Base-by-base conservation (phyloP, 2,113 vertebrate species). In the Grammomys surdaster region DNA sequence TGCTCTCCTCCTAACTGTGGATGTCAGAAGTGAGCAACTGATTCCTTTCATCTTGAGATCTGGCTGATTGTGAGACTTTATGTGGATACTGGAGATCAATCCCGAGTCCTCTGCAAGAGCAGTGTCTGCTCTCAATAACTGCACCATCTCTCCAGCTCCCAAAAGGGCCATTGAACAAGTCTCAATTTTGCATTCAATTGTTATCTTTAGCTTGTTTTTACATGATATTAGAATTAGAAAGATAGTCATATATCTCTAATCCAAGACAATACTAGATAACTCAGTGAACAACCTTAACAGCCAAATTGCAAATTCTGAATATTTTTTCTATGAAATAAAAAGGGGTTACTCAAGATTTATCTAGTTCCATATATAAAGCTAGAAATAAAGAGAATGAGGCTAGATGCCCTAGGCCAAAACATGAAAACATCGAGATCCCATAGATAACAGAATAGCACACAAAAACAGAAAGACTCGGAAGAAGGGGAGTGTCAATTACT, bases 231-330 rank as follows among this genome's bases (percentile, higher is more conserved):
- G 17, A 80, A 56, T 56, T 51, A 31, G 16, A 9, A 58, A 28
- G 7, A 69, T 76, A 91, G 1, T 3, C 4, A 88, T 7, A 28
- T 43, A 51, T 36, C 72, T 67, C 12, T 4, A 36, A 58, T 56
- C 51, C 5, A 73, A 73, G 31, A 80, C 72, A 89, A 48, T 5
- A 7, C 13, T 40, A n/a, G 7, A 48, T 75, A 92, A 85, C 22
- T 26, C 48, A 46, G 0, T n/a, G 14, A 87, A 3, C 5, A 20
- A 1, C 14, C 26, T 28, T 70, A 46, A 31, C 0, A 70, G 14
- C 56, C 63, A 48, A 5, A 81, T 22, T 33, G 22, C 24, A 63
- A 54, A 81, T 33, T 93, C 16, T 33, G 56, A 70, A 40, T 19
- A 40, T 16, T 5, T 46, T 70, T 93, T 51, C 11, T 20, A 10